phyloP scores from a whole-genome alignment of 2,888 invertebrate genomes.

The Prenolepis imparis region DNA sequence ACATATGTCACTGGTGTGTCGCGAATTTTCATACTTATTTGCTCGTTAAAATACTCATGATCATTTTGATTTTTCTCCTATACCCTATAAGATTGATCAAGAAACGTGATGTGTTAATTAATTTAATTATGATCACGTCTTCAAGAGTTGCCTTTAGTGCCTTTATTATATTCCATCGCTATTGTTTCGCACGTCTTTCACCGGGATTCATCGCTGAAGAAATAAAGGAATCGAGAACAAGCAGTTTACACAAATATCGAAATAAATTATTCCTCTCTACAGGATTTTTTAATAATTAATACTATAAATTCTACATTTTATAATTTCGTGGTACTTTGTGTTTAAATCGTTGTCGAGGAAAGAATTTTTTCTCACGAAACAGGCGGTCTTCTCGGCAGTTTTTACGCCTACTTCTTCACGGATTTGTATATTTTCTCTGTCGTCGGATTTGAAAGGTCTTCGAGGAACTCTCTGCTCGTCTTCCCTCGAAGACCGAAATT shows the following conservation, averaged over 20 bases:
- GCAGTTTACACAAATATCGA: neutral
- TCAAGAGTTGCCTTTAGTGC: neutral
- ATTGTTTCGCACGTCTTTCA: neutral
- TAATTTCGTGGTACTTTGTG: neutral
- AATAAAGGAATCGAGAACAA: neutral
- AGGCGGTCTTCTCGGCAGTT: conserved; percentile 60
- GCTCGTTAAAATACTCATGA: neutral
- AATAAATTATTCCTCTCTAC: neutral
- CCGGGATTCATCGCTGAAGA: neutral
- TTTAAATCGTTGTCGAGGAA: neutral
- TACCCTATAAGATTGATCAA: neutral
- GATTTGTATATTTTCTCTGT: conserved; percentile 42
- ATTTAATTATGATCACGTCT: conserved; percentile 9
- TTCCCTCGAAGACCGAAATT: conserved; percentile 16
- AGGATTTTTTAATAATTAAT: neutral
- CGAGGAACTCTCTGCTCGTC: conserved; percentile 12
- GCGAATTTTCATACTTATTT: neutral
- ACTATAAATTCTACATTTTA: neutral
- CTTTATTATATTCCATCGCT: neutral
- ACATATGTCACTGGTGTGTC: neutral
- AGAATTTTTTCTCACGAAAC: conserved; percentile 2
- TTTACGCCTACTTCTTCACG: neutral
- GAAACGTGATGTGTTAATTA: neutral
- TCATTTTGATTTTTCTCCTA: neutral
- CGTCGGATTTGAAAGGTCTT: conserved; percentile 28